A percentile compares a stretch with the other conserved stretches of the same genome.
phyloP scores from a whole-genome alignment of 1,140 invertebrate genomes.

The Bombus haemorrhoidalis region DNA sequence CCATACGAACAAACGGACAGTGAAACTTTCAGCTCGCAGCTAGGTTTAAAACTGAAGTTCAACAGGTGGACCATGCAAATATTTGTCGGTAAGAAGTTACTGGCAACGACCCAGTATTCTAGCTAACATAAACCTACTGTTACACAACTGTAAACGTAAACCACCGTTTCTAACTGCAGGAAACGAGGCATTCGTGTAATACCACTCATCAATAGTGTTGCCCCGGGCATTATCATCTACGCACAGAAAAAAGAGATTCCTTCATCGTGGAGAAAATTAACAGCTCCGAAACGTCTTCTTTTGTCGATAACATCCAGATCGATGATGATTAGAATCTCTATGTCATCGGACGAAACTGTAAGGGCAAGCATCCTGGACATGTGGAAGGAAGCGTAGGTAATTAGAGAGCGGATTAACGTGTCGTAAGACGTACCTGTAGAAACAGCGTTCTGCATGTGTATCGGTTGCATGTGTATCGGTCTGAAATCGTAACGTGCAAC shows the following conservation, averaged over 20 bases:
- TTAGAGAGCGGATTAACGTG: conserved; percentile 57
- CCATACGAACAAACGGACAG: not conserved
- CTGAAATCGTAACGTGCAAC: conserved; percentile 59
- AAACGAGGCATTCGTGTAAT: not conserved
- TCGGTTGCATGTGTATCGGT: conserved; percentile 23
- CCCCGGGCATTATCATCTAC: not conserved
- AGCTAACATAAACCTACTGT: not conserved
- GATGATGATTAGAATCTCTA: not conserved
- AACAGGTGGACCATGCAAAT: conserved; percentile 7
- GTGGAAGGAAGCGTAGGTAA: conserved; percentile 47
- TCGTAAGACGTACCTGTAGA: conserved; percentile 32
- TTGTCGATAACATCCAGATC: not conserved
- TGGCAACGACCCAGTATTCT: not conserved
- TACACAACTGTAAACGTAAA: not conserved
- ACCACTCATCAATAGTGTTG: too few species aligned
- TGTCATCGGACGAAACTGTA: not conserved
- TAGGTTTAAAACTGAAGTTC: not conserved
- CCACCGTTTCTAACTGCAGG: not conserved
- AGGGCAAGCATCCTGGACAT: not conserved
- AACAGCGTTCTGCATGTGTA: not conserved
- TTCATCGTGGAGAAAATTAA: not conserved
- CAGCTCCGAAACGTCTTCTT: not conserved
- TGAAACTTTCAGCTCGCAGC: not conserved
- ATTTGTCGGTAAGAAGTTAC: not conserved
- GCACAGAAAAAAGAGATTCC: not conserved